Evolutionary conservation across 2,797 vertebrate genomes (phyloP).

Genomic region (Microtus californicus): DNA sequence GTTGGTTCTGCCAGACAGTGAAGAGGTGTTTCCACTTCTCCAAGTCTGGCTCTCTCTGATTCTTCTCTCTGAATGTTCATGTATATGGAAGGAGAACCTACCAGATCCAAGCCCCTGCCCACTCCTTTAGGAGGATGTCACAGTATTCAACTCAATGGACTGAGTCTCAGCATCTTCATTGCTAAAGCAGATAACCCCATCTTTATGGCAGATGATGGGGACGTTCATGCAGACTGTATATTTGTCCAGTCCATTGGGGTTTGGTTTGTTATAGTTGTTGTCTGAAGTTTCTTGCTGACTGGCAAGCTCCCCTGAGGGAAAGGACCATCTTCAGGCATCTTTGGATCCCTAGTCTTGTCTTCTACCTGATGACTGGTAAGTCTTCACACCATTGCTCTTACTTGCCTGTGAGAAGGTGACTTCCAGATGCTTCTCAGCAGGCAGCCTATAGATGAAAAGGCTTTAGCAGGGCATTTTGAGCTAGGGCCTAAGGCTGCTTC

Average conservation of each 20-base stretch:
- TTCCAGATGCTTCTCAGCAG: background rate
- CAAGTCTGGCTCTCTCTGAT: background rate
- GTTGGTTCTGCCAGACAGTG: too few relatives aligned
- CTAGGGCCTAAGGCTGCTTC: background rate
- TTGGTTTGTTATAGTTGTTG: background rate
- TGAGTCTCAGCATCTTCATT: background rate
- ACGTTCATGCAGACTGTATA: background rate
- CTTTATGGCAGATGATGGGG: background rate
- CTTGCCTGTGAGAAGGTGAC: background rate
- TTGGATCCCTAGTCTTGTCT: background rate
- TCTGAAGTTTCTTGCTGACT: background rate
- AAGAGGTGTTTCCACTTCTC: background rate
- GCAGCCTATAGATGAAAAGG: background rate
- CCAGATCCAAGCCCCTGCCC: background rate
- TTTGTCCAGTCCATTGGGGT: too few relatives aligned
- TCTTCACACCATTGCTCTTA: too few relatives aligned
- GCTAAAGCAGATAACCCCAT: background rate
- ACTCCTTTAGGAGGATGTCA: background rate
- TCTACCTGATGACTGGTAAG: fast-evolving
- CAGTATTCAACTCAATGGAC: fast-evolving
- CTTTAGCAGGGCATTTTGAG: background rate
- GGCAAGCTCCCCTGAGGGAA: background rate
- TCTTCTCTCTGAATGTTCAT: background rate
- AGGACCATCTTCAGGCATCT: background rate
- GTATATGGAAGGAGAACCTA: background rate